Conservation (phyloP, 2,113 vertebrate genomes). For the Motacilla alba region DNA sequence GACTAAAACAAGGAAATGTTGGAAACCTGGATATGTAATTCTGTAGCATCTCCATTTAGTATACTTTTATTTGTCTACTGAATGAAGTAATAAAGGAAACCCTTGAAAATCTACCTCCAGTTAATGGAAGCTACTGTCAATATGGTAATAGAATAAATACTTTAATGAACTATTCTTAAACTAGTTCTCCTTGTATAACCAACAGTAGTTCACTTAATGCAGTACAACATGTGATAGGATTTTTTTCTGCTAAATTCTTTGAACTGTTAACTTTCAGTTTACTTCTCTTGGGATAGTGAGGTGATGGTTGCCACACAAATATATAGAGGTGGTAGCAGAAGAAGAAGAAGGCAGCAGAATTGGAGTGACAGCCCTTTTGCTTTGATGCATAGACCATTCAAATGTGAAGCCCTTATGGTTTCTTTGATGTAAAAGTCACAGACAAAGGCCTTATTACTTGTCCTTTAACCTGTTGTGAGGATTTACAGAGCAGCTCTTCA, state of each 20-base stretch:
- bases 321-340: not conserved
- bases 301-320: not conserved
- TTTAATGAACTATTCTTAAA: not conserved
- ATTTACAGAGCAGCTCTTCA: not conserved
- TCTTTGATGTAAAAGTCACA: not conserved
- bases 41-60: not conserved
- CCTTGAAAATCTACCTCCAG: not conserved
- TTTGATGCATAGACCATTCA: not conserved
- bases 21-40: not conserved
- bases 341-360: not conserved
- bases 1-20: not conserved
- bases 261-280: not conserved
- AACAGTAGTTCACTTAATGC: not conserved
- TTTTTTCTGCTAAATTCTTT: not conserved
- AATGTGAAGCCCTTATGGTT: not conserved
- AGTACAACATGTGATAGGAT: not conserved
- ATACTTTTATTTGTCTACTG: not conserved
- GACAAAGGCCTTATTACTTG: not conserved
- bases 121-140: not conserved
- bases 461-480: not conserved
- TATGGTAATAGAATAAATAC: not conserved
- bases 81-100: not conserved
- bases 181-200: not conserved
- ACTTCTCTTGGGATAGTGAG: not conserved
- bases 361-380: not conserved